Base-by-base conservation (phyloP, 2,797 vertebrate genomes). In the Otolemur crassicaudatus region DNA sequence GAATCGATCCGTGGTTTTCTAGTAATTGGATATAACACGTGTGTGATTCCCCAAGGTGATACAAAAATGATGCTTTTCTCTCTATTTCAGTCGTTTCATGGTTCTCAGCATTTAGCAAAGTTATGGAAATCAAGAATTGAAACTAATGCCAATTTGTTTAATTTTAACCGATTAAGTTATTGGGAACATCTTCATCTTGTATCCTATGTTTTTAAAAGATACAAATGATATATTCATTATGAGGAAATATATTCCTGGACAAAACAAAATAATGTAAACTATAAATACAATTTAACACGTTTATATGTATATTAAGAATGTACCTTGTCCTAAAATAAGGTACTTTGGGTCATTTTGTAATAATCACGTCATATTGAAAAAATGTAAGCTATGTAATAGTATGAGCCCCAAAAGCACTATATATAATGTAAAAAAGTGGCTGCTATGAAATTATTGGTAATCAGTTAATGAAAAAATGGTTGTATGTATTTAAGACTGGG, bases 371-470 rank as follows among this genome's bases (percentile, higher is more conserved):
- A 97, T 87, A 58, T 19, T 95, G 60, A 46, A 88, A 96, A 94
- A 67, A 95, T 84, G 88, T 76, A 86, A 94, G 70, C 9, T 90
- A 93, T 93, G 93, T 69, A 94, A 98, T 96, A 96, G 31, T 53
- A 53, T 70, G 91, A 94, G 90, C 86, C 93, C 96, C 87, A 95
- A 97, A 67, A 90, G 94, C 90, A 93, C 95, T 96, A 83, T 61
- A 81, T 94, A 93, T 82, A 97, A 97, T 89, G 89, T 96, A 97
- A 84, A 95, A 96, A 98, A 92, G 92, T 63, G 97, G 88, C 84
- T 98, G 96, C 94, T 93, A 97, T 96, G 97, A 97, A 94, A 97
- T 95, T 96, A 95, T 89, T 98, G 58, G 73, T 91, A 96, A 79
- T 90, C 81, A 85, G 63, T 89, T 97, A 95, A 84, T 97, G 97